Evolutionary conservation across 2,888 invertebrate genomes (phyloP).

Genomic region (Helicoverpa assulta): DNA sequence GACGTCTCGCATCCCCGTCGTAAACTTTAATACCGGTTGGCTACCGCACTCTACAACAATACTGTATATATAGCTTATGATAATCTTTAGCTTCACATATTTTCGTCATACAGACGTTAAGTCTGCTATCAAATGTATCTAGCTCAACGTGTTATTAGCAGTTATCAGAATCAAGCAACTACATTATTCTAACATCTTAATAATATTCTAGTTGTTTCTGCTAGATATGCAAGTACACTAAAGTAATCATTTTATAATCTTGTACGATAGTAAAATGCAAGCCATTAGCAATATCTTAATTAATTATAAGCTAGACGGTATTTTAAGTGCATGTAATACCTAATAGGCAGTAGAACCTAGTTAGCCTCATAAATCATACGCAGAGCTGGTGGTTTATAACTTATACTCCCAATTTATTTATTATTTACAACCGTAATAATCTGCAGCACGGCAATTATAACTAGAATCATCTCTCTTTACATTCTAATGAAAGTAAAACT

Average conservation of each 20-base stretch:
- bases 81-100: slow-evolving; percentile 47
- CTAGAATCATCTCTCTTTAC: background rate
- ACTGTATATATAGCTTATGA: slow-evolving; percentile 59
- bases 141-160: slow-evolving; percentile 9
- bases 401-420: slow-evolving; percentile 26
- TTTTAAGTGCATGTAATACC: slow-evolving; percentile 27
- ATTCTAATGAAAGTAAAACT: slow-evolving; percentile 36
- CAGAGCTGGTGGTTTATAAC: slow-evolving; percentile 19
- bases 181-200: slow-evolving; percentile 19
- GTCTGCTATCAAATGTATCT: background rate
- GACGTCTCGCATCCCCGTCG: slow-evolving; percentile 87
- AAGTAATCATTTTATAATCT: slow-evolving; percentile 23
- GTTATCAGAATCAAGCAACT: slow-evolving; percentile 13
- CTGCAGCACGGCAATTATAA: slow-evolving; percentile 27
- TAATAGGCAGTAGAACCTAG: slow-evolving; percentile 20
- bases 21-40: slow-evolving; percentile 86
- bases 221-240: background rate
- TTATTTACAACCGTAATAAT: slow-evolving; percentile 32
- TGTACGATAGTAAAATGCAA: slow-evolving; percentile 20
- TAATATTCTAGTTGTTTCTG: slow-evolving; percentile 10
- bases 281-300: slow-evolving; percentile 23
- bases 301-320: slow-evolving; percentile 34
- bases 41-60: slow-evolving; percentile 78
- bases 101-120: background rate
- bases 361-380: slow-evolving; percentile 40